phyloP scores from a whole-genome alignment of 2,113 vertebrate species.

The Bubalus kerabau region DNA sequence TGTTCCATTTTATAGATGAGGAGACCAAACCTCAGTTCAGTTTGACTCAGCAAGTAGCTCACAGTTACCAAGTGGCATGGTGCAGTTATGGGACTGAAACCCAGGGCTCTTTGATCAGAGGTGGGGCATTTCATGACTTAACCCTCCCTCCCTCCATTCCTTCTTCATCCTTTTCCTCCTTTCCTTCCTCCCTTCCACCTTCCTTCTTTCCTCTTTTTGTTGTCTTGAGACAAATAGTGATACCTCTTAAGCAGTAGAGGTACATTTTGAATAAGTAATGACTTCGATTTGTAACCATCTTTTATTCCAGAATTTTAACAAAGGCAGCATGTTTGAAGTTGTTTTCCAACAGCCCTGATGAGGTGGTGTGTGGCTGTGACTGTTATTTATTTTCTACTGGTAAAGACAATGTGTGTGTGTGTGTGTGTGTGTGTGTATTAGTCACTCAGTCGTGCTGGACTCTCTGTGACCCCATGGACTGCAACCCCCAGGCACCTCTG shows the following conservation, averaged over 20 bases:
- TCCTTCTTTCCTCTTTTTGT: neutral
- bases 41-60: neutral
- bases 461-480: neutral
- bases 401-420: neutral
- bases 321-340: neutral
- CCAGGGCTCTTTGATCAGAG: neutral
- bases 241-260: neutral
- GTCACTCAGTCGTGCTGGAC: neutral
- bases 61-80: too few relatives aligned
- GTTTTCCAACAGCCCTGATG: neutral
- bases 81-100: neutral
- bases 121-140: neutral
- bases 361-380: neutral
- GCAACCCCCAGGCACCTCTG: neutral
- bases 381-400: neutral
- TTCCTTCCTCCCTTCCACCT: neutral
- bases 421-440: neutral
- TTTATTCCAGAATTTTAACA: neutral
- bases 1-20: neutral
- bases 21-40: neutral
- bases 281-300: neutral
- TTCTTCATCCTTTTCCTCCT: neutral
- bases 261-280: neutral
- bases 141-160: neutral
- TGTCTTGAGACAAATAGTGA: neutral